Percentiles rank a stretch among this genome's conserved stretches.
Conservation (phyloP, 2,888 invertebrate genomes). For the Enoplolaimus lenunculus region DNA sequence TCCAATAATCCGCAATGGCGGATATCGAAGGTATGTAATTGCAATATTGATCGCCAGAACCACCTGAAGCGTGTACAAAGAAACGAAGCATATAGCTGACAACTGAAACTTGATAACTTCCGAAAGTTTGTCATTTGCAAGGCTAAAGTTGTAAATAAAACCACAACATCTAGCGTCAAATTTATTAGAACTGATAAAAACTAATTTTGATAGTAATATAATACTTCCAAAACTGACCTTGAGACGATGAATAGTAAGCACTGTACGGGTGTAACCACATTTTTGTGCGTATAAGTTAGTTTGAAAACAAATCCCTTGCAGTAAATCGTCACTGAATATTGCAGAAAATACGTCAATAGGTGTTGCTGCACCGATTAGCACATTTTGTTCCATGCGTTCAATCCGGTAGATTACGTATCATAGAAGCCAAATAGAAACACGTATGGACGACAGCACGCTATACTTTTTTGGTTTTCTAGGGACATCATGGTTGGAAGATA, state of each 20-base stretch:
- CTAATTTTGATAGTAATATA: not conserved
- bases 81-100: not conserved
- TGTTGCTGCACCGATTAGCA: not conserved
- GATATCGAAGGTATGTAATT: not conserved
- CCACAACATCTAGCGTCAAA: too few species aligned
- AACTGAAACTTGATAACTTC: not conserved
- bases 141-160: too few species aligned
- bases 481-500: too few species aligned
- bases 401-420: too few species aligned
- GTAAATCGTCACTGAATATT: not conserved
- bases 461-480: too few species aligned
- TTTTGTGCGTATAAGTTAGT: not conserved
- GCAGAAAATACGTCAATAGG: not conserved
- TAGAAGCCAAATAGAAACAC: not conserved
- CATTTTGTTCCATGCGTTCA: too few species aligned
- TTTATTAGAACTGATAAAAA: too few species aligned
- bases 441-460: too few species aligned
- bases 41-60: not conserved
- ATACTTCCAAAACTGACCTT: not conserved
- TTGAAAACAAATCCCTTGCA: not conserved
- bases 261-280: not conserved
- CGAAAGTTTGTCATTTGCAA: too few species aligned
- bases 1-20: not conserved
- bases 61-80: not conserved
- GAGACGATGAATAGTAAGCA: not conserved